Evolutionary conservation across 1,140 invertebrate genomes (phyloP).

Genomic region (Atta texana): DNA sequence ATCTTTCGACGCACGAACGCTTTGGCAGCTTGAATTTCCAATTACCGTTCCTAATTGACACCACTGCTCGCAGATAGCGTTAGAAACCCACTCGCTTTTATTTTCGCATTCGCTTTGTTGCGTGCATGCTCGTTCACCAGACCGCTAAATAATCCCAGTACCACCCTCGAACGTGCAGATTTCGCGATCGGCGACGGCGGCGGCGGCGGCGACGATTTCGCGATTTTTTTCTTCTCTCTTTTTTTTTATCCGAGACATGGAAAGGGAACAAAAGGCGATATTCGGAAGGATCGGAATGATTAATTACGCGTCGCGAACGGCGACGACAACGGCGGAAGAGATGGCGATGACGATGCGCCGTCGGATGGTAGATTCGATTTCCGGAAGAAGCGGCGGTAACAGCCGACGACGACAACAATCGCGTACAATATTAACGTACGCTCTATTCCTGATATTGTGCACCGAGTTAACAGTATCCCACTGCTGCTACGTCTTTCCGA

Average conservation of each 20-base stretch:
- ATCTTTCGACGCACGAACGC: not conserved
- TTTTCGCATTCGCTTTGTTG: conserved; percentile 33
- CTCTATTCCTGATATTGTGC: conserved; percentile 73
- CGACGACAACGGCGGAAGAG: not conserved
- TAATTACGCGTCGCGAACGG: conserved; percentile 49
- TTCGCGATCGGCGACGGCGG: conserved; percentile 1
- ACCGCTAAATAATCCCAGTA: conserved; percentile 21
- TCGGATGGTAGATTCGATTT: conserved; percentile 68
- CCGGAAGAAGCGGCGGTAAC: conserved; percentile 41
- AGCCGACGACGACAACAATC: conserved; percentile 14
- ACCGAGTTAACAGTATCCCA: conserved; percentile 71
- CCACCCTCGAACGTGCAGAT: not conserved
- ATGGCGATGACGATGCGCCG: not conserved
- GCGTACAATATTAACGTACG: conserved; percentile 70
- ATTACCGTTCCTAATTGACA: conserved; percentile 58
- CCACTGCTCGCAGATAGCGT: conserved; percentile 8
- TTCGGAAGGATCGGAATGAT: conserved; percentile 21
- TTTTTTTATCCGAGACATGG: not conserved
- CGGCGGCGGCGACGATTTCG: too few species aligned
- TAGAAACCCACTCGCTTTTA: conserved; percentile 6
- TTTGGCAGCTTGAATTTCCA: conserved; percentile 48
- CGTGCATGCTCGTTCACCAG: conserved; percentile 1
- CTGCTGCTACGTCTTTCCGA: conserved; percentile 84
- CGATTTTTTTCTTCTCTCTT: not conserved
- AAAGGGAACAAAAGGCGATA: not conserved